Evolutionary conservation across 2,888 invertebrate species (phyloP), one percentile per base, ranked within the genome.

Genomic region (Himalopsyche japonica): DNA sequence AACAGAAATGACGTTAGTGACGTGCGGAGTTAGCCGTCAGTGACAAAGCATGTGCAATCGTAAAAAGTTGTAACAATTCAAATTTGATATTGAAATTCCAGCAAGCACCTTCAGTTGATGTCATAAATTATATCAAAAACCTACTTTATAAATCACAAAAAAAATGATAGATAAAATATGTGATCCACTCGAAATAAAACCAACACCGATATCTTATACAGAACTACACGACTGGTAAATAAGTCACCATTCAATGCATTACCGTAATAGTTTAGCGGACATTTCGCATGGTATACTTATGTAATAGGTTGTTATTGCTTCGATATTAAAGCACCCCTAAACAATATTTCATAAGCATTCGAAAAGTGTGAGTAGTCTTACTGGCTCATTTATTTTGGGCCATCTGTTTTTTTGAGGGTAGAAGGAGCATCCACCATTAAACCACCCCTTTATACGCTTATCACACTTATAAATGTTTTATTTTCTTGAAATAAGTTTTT

Each of bases 351-450:
- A 70, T 70, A 70, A 70, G 1, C 24, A 27, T 30, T 0, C 27
- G 27, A 70, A 83, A 83, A 80, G 83, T 83, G 83, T 76, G 80
- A 83, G 77, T 70, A 83, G 80, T 83, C 83, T 80, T 83, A 80
- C 76, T 80, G 43, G 76, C 76, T 83, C 83, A 83, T 83, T 83
- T 83, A 77, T 76, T 32, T 32, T 48, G 76, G 83, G 83, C 80
- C 83, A 83, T 83, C 83, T 83, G 83, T 83, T 81, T 81, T n/a
- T 81, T 83, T 70, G 6, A 30, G 8, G 3, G 70, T 70, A 70
- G 27, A 27, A 70, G 70, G 70, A 30, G 30, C 27, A 30, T 1
- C 30, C 30, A 20, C 3, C 70, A 30, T 70, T 70, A 12, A 70
- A 10, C 70, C 70, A 70, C 70, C 70, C 70, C 15, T 70, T 70